Evolutionary conservation across 2,888 invertebrate species (phyloP).

Genomic region (Microctonus brassicae): DNA sequence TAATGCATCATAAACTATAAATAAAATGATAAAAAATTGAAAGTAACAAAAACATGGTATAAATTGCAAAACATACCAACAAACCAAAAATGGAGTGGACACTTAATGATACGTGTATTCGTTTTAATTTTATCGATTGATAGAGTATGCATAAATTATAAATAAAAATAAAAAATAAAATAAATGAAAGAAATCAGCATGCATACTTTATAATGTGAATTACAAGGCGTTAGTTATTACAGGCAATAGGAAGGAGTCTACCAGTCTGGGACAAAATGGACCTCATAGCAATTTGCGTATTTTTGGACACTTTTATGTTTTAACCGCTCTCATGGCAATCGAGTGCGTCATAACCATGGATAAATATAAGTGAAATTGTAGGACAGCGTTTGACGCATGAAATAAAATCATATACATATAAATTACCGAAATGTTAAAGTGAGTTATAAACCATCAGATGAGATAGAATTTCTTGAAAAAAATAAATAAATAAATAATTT

Average conservation of each 20-base stretch:
- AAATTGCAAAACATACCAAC: constrained; percentile 61
- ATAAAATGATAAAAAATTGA: constrained; percentile 38
- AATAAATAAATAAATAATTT: background rate
- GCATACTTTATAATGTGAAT: constrained; percentile 46
- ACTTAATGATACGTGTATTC: constrained; percentile 48
- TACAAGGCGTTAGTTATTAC: constrained; percentile 40
- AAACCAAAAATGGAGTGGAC: constrained; percentile 59
- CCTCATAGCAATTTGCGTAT: constrained; percentile 41
- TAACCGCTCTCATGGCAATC: constrained; percentile 9
- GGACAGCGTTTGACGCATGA: background rate
- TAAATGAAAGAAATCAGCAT: constrained; percentile 44
- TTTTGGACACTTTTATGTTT: constrained; percentile 26
- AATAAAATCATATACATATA: background rate
- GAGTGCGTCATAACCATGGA: background rate
- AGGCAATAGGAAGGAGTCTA: constrained; percentile 52
- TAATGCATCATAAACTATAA: constrained; percentile 33
- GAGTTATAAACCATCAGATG: background rate
- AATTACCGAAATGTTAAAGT: background rate
- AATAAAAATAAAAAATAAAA: constrained; percentile 39
- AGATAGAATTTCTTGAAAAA: background rate
- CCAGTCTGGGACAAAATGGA: constrained; percentile 43
- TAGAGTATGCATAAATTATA: constrained; percentile 40
- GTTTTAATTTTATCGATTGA: constrained; percentile 40
- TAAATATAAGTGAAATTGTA: background rate
- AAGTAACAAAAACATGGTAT: constrained; percentile 49